Evolutionary conservation across 2,888 invertebrate species (phyloP).

Genomic region (Osedax frankpressi): DNA sequence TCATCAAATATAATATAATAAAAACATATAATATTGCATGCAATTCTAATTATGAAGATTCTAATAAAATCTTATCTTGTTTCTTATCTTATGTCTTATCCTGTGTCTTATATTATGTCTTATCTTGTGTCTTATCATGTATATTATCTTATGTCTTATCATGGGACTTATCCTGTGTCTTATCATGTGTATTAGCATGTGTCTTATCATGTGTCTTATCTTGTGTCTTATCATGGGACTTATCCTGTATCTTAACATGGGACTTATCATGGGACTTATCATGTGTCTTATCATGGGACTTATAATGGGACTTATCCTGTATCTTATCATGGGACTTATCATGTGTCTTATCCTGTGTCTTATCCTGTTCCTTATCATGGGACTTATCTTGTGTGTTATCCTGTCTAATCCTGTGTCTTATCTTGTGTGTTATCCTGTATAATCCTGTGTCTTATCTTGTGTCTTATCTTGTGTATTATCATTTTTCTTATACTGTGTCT

Average conservation of each 20-base stretch:
- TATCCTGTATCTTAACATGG: background rate
- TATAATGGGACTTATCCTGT: too few species aligned
- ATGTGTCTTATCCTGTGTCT: background rate
- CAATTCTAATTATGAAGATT: too few species aligned
- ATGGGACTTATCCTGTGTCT: background rate
- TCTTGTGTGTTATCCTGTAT: background rate
- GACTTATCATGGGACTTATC: background rate
- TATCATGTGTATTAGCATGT: background rate
- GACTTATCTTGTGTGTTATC: background rate
- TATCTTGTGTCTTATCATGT: background rate
- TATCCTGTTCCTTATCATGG: background rate
- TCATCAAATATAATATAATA: too few species aligned
- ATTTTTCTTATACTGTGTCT: too few species aligned
- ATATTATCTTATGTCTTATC: background rate
- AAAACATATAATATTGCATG: too few species aligned
- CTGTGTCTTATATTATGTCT: background rate
- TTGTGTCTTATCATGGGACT: background rate
- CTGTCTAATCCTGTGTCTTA: too few species aligned
- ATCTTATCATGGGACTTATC: background rate
- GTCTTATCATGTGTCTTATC: background rate
- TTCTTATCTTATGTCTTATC: too few species aligned
- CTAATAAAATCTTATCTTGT: too few species aligned
- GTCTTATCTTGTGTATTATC: too few species aligned
- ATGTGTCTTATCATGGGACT: background rate
- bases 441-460: background rate